Percentiles rank a stretch among this genome's conserved stretches.
Evolutionary conservation across 1,140 invertebrate species (phyloP).

Genomic region (Ips nitidus): DNA sequence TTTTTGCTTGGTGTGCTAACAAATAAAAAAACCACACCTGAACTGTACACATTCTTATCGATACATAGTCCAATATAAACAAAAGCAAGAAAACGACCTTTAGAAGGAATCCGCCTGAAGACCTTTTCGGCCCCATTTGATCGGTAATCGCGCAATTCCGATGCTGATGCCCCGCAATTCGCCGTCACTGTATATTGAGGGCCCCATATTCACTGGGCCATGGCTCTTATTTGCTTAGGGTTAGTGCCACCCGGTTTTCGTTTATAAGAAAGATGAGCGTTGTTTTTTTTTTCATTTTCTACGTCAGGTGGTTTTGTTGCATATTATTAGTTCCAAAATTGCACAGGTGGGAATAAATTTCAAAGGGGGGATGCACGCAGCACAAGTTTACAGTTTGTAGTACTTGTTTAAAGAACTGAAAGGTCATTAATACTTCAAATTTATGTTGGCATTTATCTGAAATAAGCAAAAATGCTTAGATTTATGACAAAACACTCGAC

Average conservation of each 20-base stretch:
- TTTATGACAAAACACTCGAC: conserved; percentile 28
- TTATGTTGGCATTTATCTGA: conserved; percentile 22
- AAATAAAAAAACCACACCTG: too few species aligned
- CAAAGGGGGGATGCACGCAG: too few species aligned
- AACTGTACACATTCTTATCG: too few species aligned
- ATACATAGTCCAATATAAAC: conserved; percentile 10
- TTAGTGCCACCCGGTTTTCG: conserved; percentile 31
- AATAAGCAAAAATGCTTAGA: conserved; percentile 30
- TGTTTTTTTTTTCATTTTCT: conserved; percentile 8
- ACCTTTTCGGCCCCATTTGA: conserved; percentile 38
- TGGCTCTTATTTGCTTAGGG: conserved; percentile 43
- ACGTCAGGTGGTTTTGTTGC: not conserved
- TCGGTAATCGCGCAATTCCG: conserved; percentile 42
- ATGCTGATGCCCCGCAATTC: conserved; percentile 43
- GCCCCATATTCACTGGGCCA: conserved; percentile 28
- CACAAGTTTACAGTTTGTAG: too few species aligned
- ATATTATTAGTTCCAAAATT: not conserved
- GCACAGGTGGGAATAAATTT: too few species aligned
- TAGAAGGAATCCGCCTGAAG: conserved; percentile 29
- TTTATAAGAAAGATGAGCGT: conserved; percentile 23
- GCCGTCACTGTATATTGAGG: conserved; percentile 23
- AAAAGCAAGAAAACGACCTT: conserved; percentile 16
- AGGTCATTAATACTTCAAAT: conserved; percentile 4
- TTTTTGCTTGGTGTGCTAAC: too few species aligned
- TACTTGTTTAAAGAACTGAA: not conserved